Conservation (phyloP, 2,888 invertebrate genomes). For the Harmothoe impar region DNA sequence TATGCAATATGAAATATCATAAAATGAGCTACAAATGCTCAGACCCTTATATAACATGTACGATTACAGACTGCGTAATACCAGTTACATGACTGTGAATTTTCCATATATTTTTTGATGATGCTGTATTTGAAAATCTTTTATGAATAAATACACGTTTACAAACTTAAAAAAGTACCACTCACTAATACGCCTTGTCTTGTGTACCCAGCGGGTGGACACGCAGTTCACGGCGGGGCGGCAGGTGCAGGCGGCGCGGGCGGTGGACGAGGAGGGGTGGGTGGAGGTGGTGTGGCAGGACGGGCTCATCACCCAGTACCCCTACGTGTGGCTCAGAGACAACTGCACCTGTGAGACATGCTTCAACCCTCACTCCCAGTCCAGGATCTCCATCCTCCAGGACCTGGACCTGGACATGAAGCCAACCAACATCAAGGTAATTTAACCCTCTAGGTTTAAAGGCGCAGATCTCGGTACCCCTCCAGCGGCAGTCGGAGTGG, state of each 20-base stretch:
- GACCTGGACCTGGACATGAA: neutral
- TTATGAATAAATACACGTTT: too few species aligned
- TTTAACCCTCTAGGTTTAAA: neutral
- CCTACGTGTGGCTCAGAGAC: conserved; percentile 42
- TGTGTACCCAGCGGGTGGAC: neutral
- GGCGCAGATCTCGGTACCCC: too few species aligned
- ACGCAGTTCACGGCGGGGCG: neutral
- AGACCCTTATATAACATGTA: too few species aligned
- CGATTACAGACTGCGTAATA: too few species aligned
- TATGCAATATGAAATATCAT: too few species aligned
- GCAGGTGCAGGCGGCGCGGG: neutral
- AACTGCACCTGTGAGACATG: conserved; percentile 2
- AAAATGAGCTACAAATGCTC: too few species aligned
- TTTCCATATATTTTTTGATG: too few species aligned
- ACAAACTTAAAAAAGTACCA: too few species aligned
- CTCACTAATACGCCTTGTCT: too few species aligned
- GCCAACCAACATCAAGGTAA: neutral
- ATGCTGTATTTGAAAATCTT: too few species aligned
- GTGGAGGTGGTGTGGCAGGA: conserved; percentile 1
- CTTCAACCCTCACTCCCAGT: neutral
- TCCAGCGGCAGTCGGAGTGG: too few species aligned
- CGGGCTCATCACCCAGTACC: neutral
- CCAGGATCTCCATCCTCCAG: neutral
- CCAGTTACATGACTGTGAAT: too few species aligned
- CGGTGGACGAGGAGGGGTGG: neutral